phyloP scores from a whole-genome alignment of 1,140 invertebrate genomes.

The Dendroctonus valens region DNA sequence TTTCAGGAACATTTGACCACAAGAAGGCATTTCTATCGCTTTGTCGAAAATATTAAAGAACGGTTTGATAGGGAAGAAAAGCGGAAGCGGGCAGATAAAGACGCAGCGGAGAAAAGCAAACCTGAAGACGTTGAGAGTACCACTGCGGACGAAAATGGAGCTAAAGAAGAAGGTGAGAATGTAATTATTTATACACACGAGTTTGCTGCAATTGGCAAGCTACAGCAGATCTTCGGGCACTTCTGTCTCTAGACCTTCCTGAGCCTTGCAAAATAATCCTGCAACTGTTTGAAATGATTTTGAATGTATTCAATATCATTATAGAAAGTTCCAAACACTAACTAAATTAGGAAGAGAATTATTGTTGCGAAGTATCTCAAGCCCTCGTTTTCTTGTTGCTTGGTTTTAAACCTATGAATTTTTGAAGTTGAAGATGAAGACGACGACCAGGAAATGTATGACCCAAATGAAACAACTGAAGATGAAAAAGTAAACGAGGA shows the following conservation, averaged over 20 bases:
- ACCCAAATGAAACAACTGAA: slow-evolving; percentile 44
- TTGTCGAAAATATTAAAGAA: slow-evolving; percentile 44
- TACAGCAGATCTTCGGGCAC: slow-evolving; percentile 9
- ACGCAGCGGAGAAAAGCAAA: slow-evolving; percentile 44
- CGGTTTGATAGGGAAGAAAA: slow-evolving; percentile 49
- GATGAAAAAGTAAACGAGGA: slow-evolving; percentile 34
- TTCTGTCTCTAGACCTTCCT: slow-evolving; percentile 11
- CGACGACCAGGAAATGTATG: slow-evolving; percentile 43
- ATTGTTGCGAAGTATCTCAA: background rate
- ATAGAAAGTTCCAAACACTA: slow-evolving; percentile 12
- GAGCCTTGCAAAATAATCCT: slow-evolving; percentile 11
- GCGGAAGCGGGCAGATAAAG: slow-evolving; percentile 42
- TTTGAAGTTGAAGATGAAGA: slow-evolving; percentile 2
- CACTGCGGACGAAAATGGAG: slow-evolving; percentile 19
- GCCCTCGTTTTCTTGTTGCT: background rate
- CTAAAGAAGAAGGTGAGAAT: slow-evolving; percentile 18
- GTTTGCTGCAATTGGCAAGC: slow-evolving; percentile 3
- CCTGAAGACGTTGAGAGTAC: slow-evolving; percentile 35
- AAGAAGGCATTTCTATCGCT: slow-evolving; percentile 50
- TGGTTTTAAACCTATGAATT: background rate
- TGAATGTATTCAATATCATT: slow-evolving; percentile 2
- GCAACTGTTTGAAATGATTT: slow-evolving; percentile 13
- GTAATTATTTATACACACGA: slow-evolving; percentile 9
- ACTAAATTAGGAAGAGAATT: background rate
- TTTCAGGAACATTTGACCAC: slow-evolving; percentile 52